Conservation (phyloP, 2,888 invertebrate genomes). For the Stramonita haemastoma region DNA sequence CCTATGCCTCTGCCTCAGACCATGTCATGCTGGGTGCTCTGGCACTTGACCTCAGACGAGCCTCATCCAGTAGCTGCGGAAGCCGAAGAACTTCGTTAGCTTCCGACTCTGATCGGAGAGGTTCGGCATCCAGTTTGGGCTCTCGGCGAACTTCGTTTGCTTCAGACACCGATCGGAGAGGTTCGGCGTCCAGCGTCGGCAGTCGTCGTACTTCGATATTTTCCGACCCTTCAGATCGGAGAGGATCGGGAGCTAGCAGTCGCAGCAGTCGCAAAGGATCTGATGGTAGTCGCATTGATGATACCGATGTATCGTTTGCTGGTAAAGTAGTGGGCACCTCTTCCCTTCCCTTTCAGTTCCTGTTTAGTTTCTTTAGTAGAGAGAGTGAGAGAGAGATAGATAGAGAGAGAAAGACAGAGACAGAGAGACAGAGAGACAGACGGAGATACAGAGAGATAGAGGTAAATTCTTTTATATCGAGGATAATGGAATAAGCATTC, state of each 20-base stretch:
- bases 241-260: constrained; percentile 66
- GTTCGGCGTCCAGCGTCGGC: constrained; percentile 68
- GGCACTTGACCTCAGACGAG: constrained; percentile 53
- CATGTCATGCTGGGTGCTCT: constrained; percentile 53
- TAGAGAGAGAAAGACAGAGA: too few species aligned
- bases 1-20: constrained; percentile 64
- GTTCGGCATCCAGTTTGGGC: constrained; percentile 68
- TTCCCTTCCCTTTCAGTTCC: not conserved
- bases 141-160: constrained; percentile 69
- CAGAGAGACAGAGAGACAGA: too few species aligned
- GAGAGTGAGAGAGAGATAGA: too few species aligned
- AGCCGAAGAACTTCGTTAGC: constrained; percentile 52
- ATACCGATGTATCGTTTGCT: constrained; percentile 68
- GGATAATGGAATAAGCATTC: too few species aligned
- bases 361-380: not conserved
- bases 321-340: constrained; percentile 54
- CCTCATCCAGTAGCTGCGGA: constrained; percentile 54
- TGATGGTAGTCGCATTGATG: constrained; percentile 68
- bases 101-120: constrained; percentile 57
- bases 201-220: constrained; percentile 69
- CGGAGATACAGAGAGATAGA: too few species aligned
- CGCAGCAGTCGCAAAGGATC: constrained; percentile 69
- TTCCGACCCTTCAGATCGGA: constrained; percentile 67
- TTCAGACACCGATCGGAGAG: constrained; percentile 67
- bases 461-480: too few species aligned